Evolutionary conservation across 2,113 vertebrate genomes (phyloP), one percentile per base, ranked within the genome.

Genomic region (Pollimyrus isidori): DNA sequence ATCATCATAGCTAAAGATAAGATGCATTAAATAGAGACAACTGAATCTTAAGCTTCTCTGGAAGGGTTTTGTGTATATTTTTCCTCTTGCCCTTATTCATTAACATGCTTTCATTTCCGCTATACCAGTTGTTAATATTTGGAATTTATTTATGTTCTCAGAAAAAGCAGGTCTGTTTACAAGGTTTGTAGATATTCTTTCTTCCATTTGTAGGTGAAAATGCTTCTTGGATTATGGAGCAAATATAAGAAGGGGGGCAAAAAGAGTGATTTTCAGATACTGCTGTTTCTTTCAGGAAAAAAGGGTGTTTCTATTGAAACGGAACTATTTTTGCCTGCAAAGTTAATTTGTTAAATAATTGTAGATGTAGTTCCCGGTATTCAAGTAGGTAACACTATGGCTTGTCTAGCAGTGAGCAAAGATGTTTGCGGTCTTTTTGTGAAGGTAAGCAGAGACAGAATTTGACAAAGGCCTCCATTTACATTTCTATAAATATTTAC

Each of bases 111-210:
- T 97, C 93, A 96, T 97, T 98, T 98, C 97, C 98, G 97, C 97
- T 95, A 92, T 96, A 97, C 98, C 96, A 97, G 97, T 97, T 99
- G 97, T 98, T 98, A 97, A 98, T 99, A 99, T 98, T 98, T 98
- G 97, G 96, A 97, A 97, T 98, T 35, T 98, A 99, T 99, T 99
- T 99, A 99, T 99, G 97, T 98, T 98, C 97, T 97, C 96, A 97
- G 96, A 97, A 84, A 97, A 98, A 97, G 97, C 97, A 98, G 97
- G 98, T 99, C 98, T 99, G 98, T 99, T 99, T 99, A 99, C 98
- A 99, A 99, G 98, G 98, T 98, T 99, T 99, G 98, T 99, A 99
- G 98, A 99, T 99, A 99, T 97, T 99, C 97, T 96, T 96, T 97
- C 98, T 97, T 97, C 97, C 97, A 96, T 98, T 98, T 95, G 97